Evolutionary conservation across 2,113 vertebrate genomes (phyloP), one percentile per base, ranked within the genome.

Genomic region (Sus scrofa): DNA sequence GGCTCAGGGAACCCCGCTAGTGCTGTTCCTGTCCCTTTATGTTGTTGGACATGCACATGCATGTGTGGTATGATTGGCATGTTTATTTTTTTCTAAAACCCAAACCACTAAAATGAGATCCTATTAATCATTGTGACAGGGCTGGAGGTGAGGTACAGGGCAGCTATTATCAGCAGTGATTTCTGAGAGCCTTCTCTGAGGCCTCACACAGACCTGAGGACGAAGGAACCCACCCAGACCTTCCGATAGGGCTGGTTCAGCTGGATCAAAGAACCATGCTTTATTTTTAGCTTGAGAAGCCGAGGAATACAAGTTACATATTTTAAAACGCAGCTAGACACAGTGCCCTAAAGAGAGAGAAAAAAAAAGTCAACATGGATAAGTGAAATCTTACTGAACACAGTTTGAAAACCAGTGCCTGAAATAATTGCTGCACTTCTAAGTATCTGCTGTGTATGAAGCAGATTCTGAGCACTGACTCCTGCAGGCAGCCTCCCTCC

Each of bases 1-100:
- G 71, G 39, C 54, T 62, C 9, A 1, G 32, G 85, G 24, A 78
- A 20, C 22, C 56, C 65, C 19, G 27, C 67, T 81, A 71, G n/a
- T 9, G 19, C 52, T 74, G 54, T 73, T 39, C 32, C 22, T 22
- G 71, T n/a, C 77, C 32, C 16, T 60, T 89, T n/a, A 56, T 83
- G 18, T 15, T 62, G 60, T 7, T 32, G 13, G 52, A 60, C 58
- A 37, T 92, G 96, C 81, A 24, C 60, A 39, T 70, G 44, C 88
- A 78, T 82, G 81, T 77, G 87, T 88, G 97, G 81, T 94, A 97
- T 94, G 95, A 97, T 54, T 96, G 94, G 92, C 95, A 96, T 92
- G 95, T 92, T 97, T 95, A 79, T 77, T 95, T 95, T 94, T 94
- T 93, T 70, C 75, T 74, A 92, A 97, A 94, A 88, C 88, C 19